phyloP scores from a whole-genome alignment of 2,797 vertebrate genomes.

The Tinamus major region DNA sequence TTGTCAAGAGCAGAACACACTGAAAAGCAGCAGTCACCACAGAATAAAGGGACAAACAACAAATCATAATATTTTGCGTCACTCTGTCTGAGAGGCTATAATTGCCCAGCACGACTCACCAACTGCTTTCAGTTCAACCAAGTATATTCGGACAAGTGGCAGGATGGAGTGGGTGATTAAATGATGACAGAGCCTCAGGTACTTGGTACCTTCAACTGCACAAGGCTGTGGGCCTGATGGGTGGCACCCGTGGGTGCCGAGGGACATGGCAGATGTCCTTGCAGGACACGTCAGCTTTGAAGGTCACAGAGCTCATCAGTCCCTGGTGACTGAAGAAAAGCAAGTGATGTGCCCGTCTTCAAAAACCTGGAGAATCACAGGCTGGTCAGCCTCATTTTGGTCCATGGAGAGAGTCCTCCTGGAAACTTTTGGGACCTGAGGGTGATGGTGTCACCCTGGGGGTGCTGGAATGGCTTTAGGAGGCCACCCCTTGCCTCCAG shows the following conservation, averaged over 20 bases:
- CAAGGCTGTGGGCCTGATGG: background rate
- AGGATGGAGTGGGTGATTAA: background rate
- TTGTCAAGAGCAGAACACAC: background rate
- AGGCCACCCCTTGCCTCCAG: background rate
- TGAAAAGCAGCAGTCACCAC: background rate
- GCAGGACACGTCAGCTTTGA: background rate
- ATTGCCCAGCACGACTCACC: background rate
- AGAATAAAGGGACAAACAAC: background rate
- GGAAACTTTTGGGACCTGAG: too few relatives aligned
- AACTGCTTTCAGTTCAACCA: background rate
- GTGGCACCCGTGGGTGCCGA: background rate
- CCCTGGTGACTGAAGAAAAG: background rate
- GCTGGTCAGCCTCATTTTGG: background rate
- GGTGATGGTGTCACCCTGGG: too few relatives aligned
- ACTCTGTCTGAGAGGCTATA: background rate
- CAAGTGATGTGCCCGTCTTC: background rate
- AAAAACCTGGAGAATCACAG: background rate
- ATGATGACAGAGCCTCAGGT: background rate
- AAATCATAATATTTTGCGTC: background rate
- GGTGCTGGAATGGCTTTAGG: too few relatives aligned
- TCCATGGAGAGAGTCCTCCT: background rate
- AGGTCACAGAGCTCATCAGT: background rate
- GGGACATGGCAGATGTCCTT: fast-evolving
- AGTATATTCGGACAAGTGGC: background rate
- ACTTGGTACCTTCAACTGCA: background rate